Conservation (phyloP, 2,113 vertebrate genomes). For the Vireo altiloquus region DNA sequence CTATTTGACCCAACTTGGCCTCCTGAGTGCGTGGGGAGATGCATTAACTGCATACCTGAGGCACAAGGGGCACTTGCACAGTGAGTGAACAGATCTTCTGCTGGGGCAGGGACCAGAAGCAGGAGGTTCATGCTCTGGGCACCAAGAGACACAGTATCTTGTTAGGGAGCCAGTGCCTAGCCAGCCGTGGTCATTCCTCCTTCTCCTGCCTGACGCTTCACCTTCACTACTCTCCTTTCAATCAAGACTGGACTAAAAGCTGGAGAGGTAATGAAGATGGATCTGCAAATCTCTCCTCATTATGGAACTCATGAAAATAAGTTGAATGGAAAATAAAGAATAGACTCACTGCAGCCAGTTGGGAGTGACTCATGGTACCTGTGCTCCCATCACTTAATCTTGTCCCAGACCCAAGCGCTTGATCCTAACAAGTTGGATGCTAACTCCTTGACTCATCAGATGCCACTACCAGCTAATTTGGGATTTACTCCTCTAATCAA, state of each 20-base stretch:
- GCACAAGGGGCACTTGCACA: background rate
- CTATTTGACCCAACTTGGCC: background rate
- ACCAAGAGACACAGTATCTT: background rate
- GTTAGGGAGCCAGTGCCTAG: background rate
- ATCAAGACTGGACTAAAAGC: background rate
- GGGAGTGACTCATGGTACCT: background rate
- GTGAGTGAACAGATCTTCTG: background rate
- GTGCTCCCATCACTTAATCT: background rate
- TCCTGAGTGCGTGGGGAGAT: background rate
- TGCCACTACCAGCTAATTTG: background rate
- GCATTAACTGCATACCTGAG: background rate
- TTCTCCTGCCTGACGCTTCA: background rate
- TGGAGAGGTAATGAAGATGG: background rate
- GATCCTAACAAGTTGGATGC: background rate
- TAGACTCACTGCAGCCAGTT: background rate
- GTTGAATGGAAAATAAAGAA: background rate
- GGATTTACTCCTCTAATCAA: background rate
- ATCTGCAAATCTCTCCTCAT: background rate
- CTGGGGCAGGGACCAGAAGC: background rate
- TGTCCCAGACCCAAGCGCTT: background rate
- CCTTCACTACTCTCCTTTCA: background rate
- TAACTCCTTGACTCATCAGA: background rate
- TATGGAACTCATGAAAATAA: background rate
- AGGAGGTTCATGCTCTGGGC: background rate
- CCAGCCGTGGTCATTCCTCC: rapidly evolving